These are phyloP conservation scores for Typhlomys cinereus DNA, from an alignment of 2,113 vertebrate species.

Conservation along the genomic window DNA sequence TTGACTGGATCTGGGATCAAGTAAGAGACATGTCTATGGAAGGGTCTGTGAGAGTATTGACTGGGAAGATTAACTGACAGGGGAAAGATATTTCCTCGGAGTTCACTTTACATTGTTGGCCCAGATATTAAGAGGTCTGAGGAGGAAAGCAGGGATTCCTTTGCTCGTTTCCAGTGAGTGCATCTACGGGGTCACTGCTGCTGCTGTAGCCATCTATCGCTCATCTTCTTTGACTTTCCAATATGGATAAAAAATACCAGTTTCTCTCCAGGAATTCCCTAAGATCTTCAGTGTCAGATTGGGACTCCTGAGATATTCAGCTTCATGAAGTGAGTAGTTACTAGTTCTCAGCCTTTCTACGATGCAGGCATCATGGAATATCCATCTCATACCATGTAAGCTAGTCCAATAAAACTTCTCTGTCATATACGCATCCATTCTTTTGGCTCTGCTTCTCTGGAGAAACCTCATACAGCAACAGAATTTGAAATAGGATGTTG, in stretches of 20 bases:
- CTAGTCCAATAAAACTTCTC: too few species aligned
- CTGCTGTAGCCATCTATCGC: background rate
- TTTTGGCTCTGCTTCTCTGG: background rate
- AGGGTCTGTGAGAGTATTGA: too few species aligned
- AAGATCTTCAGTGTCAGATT: background rate
- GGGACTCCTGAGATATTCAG: background rate
- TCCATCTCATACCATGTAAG: background rate
- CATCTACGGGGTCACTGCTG: too few species aligned
- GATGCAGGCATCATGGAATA: background rate
- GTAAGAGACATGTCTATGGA: background rate
- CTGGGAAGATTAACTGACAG: too few species aligned
- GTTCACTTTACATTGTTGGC: fast-evolving
- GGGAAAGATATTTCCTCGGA: background rate
- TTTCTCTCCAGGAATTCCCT: too few species aligned
- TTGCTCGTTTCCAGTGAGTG: background rate
- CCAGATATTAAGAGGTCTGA: background rate
- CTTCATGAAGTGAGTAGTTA: background rate
- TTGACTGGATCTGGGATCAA: background rate
- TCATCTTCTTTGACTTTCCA: background rate
- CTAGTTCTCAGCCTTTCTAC: background rate
- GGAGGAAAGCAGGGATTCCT: background rate
- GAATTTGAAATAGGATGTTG: constrained; percentile 1
- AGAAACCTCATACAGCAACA: background rate
- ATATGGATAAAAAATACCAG: background rate
- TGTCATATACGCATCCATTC: too few species aligned